Evolutionary conservation across 1,140 invertebrate species (phyloP).

Genomic region (Musca domestica): DNA sequence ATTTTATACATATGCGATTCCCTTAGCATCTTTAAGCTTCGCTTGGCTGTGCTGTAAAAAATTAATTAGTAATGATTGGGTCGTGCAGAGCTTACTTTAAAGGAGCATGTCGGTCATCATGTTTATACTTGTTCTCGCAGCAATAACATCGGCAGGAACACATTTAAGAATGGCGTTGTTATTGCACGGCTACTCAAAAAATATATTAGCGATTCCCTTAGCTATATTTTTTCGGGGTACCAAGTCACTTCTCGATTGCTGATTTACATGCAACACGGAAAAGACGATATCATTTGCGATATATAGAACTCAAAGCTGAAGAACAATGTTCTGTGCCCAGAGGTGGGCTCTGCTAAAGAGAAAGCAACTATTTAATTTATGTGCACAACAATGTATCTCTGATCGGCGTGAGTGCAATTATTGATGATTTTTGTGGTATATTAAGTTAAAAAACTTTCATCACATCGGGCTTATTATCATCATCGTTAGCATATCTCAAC

Average conservation of each 20-base stretch:
- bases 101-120: background rate
- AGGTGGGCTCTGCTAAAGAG: too few relatives aligned
- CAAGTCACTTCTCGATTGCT: background rate
- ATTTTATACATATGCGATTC: conserved; percentile 6
- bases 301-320: too few relatives aligned
- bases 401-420: too few relatives aligned
- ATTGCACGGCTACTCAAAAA: background rate
- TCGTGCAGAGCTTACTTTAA: background rate
- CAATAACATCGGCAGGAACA: too few relatives aligned
- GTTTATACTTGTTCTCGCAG: too few relatives aligned
- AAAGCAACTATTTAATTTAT: too few relatives aligned
- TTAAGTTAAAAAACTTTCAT: background rate
- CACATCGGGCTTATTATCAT: background rate
- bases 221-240: conserved; percentile 5
- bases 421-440: too few relatives aligned
- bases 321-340: too few relatives aligned
- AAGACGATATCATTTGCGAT: too few relatives aligned
- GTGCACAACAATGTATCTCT: too few relatives aligned
- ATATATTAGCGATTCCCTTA: conserved; percentile 21
- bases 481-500: conserved; percentile 1
- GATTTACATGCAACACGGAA: too few relatives aligned
- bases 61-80: background rate
- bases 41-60: background rate
- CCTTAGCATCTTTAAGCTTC: conserved; percentile 18
- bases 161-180: background rate